Base-by-base conservation (phyloP, 2,888 invertebrate genomes). In the Drosophila ustulata region DNA sequence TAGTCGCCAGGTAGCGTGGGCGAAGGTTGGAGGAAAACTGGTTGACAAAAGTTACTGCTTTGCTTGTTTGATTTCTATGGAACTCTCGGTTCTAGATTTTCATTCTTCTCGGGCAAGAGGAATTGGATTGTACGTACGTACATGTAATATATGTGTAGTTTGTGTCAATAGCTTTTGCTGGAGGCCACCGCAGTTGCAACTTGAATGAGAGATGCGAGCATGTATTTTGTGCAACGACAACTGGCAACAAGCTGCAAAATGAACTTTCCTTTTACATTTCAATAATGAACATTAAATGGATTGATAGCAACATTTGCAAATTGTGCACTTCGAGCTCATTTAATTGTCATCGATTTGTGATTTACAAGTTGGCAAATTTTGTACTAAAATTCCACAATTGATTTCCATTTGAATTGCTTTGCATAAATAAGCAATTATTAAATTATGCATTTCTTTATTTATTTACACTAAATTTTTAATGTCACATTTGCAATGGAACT, bases 221-320 rank as follows among this genome's bases (percentile, higher is more conserved):
- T 52, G 51, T 37, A 45, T 30, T 32, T n/a, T 39, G 47, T 45
- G 51, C 46, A 39, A 4, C 28, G 51, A 45, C 65, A 70, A 71
- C 53, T 66, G 59, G 75, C 65, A 51, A 63, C 55, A 53, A 57
- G 63, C 69, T 65, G 59, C 49, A 82, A 82, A 75, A 73, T 72
- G 66, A 80, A 82, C 71, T 86, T 80, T 82, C 66, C 74, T 77
- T 82, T 82, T 64, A 37, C 71, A 61, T 75, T 46, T 45, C 62
- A 45, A 50, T 66, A 70, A 59, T 71, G 65, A 59, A 70, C 59
- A 65, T 70, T 70, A 41, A 64, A 46, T 34, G 8, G 26, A 66
- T 50, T 23, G 26, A 66, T 50, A 18, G 4, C 13, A 3, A 39
- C 37, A 55, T 55, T 55, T 51, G 25, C 52, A 57, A 63, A 66